Conservation (phyloP, 2,888 invertebrate species). For the Deilephila porcellus region DNA sequence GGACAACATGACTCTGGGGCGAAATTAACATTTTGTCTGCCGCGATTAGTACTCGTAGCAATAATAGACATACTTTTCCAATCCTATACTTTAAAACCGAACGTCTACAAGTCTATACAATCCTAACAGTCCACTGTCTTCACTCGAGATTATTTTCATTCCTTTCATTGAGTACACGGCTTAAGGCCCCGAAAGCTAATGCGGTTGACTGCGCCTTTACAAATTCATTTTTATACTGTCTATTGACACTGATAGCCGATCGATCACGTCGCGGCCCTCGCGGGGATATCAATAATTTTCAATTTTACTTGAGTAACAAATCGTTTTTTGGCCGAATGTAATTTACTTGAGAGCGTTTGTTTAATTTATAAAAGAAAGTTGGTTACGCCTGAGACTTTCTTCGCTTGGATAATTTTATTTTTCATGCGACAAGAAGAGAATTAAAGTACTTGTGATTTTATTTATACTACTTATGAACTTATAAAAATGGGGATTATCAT, state of each 20-base stretch:
- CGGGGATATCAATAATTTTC: conserved; percentile 42
- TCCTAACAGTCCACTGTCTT: neutral
- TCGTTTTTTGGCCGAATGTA: conserved; percentile 65
- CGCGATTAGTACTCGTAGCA: too few relatives aligned
- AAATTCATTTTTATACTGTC: conserved; percentile 36
- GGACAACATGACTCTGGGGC: too few relatives aligned
- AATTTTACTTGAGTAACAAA: conserved; percentile 58
- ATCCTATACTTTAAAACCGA: too few relatives aligned
- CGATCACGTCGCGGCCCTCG: conserved; percentile 58
- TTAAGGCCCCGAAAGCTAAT: conserved; percentile 13
- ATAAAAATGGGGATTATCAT: too few relatives aligned
- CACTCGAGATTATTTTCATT: neutral
- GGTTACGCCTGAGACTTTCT: conserved; percentile 1
- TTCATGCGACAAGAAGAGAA: conserved; percentile 30
- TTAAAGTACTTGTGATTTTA: conserved; percentile 8
- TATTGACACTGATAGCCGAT: conserved; percentile 69
- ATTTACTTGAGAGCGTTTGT: conserved; percentile 68
- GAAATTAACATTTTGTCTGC: too few relatives aligned
- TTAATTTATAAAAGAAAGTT: conserved; percentile 36
- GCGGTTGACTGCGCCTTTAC: conserved; percentile 29
- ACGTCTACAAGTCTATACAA: too few relatives aligned
- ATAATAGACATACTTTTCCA: too few relatives aligned
- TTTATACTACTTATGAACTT: neutral
- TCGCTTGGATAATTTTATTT: conserved; percentile 1
- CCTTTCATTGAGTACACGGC: neutral